phyloP scores from a whole-genome alignment of 2,888 invertebrate genomes.

The Thereva unica region DNA sequence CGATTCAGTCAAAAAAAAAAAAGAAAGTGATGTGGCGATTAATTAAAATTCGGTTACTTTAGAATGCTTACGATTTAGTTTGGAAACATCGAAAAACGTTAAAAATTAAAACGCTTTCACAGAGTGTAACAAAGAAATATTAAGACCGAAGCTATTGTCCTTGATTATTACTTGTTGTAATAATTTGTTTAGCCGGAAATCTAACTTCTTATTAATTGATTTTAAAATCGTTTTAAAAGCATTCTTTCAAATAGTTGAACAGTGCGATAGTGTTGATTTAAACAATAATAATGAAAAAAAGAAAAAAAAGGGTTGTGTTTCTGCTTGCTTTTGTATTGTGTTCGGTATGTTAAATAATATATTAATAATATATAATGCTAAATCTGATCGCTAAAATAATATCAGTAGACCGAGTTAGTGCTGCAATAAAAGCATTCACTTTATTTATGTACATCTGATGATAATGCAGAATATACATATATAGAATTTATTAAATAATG shows the following conservation, averaged over 20 bases:
- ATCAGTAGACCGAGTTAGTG: no score
- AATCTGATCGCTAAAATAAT: no score
- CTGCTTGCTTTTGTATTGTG: no score
- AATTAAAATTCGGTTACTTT: slow-evolving; percentile 50
- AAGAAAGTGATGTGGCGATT: slow-evolving; percentile 49
- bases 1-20: slow-evolving; percentile 50
- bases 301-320: no score
- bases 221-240: slow-evolving; percentile 49
- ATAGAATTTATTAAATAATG: slow-evolving; percentile 44
- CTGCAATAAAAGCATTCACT: background rate
- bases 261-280: no score
- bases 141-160: slow-evolving; percentile 51
- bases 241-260: slow-evolving; percentile 42
- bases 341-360: no score
- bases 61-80: slow-evolving; percentile 52
- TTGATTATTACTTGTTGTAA: slow-evolving; percentile 52
- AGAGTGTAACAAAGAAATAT: slow-evolving; percentile 48
- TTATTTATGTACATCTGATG: background rate
- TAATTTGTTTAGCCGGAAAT: slow-evolving; percentile 50
- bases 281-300: no score
- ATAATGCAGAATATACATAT: slow-evolving; percentile 15
- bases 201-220: slow-evolving; percentile 48
- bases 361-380: no score
- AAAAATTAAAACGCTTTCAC: slow-evolving; percentile 42
- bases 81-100: slow-evolving; percentile 49